These are phyloP conservation scores for Calosoma granatense DNA, from an alignment of 1,140 invertebrate genomes.

Conservation along the genomic window DNA sequence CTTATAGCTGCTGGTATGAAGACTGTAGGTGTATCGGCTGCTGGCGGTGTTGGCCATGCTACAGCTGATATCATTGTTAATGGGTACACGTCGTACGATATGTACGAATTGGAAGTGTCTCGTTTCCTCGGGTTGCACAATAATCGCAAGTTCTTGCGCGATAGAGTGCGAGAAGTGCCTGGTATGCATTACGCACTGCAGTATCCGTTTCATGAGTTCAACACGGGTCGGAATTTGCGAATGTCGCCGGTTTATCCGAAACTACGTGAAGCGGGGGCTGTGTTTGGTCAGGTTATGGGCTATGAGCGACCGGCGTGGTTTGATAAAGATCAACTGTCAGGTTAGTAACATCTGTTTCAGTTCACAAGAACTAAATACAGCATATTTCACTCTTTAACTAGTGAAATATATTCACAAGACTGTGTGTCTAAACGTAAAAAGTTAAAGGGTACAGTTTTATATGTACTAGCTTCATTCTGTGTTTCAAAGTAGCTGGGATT, in stretches of 20 bases:
- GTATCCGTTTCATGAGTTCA: constrained; percentile 78
- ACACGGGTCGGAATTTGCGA: constrained; percentile 80
- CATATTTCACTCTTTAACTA: no score
- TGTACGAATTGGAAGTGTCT: constrained; percentile 86
- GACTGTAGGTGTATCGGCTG: constrained; percentile 84
- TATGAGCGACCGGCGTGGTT: constrained; percentile 96
- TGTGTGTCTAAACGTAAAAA: background rate
- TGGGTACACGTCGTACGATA: constrained; percentile 70
- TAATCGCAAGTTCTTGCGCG: constrained; percentile 86
- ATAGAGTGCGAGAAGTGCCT: constrained; percentile 88
- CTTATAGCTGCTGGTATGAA: constrained; percentile 94
- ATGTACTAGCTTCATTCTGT: background rate
- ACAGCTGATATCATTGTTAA: constrained; percentile 84
- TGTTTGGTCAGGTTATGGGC: constrained; percentile 97
- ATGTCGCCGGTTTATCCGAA: constrained; percentile 96
- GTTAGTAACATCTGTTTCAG: no score
- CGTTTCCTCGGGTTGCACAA: constrained; percentile 93
- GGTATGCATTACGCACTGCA: constrained; percentile 74
- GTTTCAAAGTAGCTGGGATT: no score
- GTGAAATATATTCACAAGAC: no score
- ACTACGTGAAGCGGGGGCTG: constrained; percentile 82
- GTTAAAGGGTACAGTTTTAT: background rate
- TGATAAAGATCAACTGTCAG: constrained; percentile 44
- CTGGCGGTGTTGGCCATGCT: constrained; percentile 85
- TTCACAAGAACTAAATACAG: no score